Evolutionary conservation across 2,888 invertebrate genomes (phyloP).

Genomic region (Ectropis crepuscularia): DNA sequence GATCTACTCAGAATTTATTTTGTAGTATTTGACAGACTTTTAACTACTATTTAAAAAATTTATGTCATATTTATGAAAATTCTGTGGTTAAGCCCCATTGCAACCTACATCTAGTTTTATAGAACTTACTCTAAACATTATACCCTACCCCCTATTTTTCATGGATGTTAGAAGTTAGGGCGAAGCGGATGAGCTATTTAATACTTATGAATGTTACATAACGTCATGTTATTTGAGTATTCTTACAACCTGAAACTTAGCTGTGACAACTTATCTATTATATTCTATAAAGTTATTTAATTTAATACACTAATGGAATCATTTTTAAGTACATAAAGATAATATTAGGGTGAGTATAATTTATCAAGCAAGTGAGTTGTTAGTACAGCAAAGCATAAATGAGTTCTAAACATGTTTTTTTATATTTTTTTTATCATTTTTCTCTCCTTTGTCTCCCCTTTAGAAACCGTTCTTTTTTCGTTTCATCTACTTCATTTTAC

Average conservation of each 20-base stretch:
- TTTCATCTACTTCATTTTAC: slow-evolving; percentile 5
- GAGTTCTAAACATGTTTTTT: slow-evolving; percentile 41
- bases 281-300: slow-evolving; percentile 19
- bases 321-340: slow-evolving; percentile 12
- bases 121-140: slow-evolving; percentile 9
- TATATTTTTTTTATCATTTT: slow-evolving; percentile 34
- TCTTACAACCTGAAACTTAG: slow-evolving; percentile 52
- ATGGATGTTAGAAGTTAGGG: slow-evolving; percentile 79
- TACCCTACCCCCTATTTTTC: slow-evolving; percentile 27
- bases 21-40: no score
- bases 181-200: slow-evolving; percentile 80
- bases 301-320: slow-evolving; percentile 8
- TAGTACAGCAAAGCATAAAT: slow-evolving; percentile 69
- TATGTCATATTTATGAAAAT: no score
- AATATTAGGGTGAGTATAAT: slow-evolving; percentile 10
- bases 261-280: slow-evolving; percentile 34
- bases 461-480: slow-evolving; percentile 14
- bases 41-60: no score
- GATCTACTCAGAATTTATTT: no score
- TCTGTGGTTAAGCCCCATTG: not conserved
- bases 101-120: no score
- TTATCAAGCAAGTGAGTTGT: slow-evolving; percentile 44
- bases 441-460: slow-evolving; percentile 32
- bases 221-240: slow-evolving; percentile 64
- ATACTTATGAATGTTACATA: slow-evolving; percentile 62